phyloP scores from a whole-genome alignment of 2,113 vertebrate species.

The Syngnathus scovelli region DNA sequence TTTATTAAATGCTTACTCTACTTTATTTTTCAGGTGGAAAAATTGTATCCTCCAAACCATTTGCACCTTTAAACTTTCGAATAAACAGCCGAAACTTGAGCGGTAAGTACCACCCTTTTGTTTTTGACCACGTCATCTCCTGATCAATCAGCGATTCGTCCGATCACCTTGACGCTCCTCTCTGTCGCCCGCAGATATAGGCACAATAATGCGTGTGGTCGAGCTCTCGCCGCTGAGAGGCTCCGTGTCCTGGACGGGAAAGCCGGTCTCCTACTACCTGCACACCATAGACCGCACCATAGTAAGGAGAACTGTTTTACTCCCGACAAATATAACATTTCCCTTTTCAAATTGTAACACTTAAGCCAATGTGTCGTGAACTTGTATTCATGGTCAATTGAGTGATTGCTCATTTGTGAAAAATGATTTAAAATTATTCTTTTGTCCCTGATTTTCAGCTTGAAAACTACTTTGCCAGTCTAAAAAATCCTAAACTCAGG shows the following conservation, averaged over 20 bases:
- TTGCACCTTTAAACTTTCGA: slow-evolving; percentile 98
- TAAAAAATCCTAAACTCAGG: slow-evolving; percentile 99
- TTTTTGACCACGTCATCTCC: neutral
- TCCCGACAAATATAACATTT: too few relatives aligned
- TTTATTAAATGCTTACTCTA: neutral
- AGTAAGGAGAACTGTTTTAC: slow-evolving; percentile 74
- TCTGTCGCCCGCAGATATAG: slow-evolving; percentile 78
- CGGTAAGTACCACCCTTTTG: slow-evolving; percentile 70
- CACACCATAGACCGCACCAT: slow-evolving; percentile 98
- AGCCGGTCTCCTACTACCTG: slow-evolving; percentile 98
- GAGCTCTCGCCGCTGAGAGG: slow-evolving; percentile 95
- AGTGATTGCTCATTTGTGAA: neutral
- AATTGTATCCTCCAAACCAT: slow-evolving; percentile 98
- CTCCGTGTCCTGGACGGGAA: slow-evolving; percentile 97
- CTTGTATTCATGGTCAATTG: neutral
- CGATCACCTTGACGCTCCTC: neutral
- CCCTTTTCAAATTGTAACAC: neutral
- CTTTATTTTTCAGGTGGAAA: slow-evolving; percentile 81
- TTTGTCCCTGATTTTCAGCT: slow-evolving; percentile 75
- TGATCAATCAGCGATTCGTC: neutral
- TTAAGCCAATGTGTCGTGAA: neutral
- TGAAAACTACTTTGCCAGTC: slow-evolving; percentile 99
- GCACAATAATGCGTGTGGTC: slow-evolving; percentile 99
- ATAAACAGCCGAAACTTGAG: slow-evolving; percentile 99
- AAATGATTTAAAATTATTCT: neutral